phyloP scores from a whole-genome alignment of 23 tunicate genomes.

The Aplidium turbinatum region DNA sequence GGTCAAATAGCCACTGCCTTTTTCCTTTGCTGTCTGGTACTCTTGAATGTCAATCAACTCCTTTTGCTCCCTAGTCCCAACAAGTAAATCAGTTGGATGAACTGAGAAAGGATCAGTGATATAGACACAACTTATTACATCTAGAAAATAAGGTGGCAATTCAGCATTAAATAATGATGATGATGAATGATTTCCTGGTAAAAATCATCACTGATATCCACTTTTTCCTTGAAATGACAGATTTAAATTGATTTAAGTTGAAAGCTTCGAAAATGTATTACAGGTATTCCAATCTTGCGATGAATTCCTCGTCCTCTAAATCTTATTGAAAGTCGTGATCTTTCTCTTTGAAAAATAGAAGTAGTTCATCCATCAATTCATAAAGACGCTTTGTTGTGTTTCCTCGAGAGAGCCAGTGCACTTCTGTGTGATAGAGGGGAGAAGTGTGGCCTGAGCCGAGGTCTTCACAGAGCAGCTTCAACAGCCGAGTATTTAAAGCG shows the following conservation, averaged over 20 bases:
- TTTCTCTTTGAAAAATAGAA: conserved; percentile 24
- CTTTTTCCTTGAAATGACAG: conserved; percentile 31
- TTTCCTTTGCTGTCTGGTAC: too few species aligned
- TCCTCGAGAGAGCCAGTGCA: conserved; percentile 45
- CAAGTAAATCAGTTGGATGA: conserved; percentile 21
- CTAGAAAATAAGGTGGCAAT: conserved; percentile 37
- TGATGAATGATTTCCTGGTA: too few species aligned
- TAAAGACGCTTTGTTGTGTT: conserved; percentile 32
- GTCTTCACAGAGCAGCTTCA: conserved; percentile 45
- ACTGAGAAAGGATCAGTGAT: conserved; percentile 31
- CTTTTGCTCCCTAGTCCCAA: conserved; percentile 10
- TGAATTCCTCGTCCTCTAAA: conserved; percentile 29
- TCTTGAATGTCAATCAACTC: conserved; percentile 13
- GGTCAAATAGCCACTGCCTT: too few species aligned
- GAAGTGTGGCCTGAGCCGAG: conserved; percentile 37
- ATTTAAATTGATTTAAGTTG: conserved; percentile 12
- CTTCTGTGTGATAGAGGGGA: conserved; percentile 38
- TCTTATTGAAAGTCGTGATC: conserved; percentile 25
- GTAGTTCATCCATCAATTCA: conserved; percentile 21
- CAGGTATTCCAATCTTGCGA: conserved; percentile 30
- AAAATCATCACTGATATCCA: too few species aligned
- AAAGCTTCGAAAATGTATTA: conserved; percentile 38
- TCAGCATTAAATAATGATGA: conserved; percentile 34
- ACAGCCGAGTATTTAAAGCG: conserved; percentile 49
- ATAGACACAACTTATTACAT: conserved; percentile 22